Evolutionary conservation across 2,113 vertebrate species (phyloP), one percentile per base, ranked within the genome.

Genomic region (Upupa epops): DNA sequence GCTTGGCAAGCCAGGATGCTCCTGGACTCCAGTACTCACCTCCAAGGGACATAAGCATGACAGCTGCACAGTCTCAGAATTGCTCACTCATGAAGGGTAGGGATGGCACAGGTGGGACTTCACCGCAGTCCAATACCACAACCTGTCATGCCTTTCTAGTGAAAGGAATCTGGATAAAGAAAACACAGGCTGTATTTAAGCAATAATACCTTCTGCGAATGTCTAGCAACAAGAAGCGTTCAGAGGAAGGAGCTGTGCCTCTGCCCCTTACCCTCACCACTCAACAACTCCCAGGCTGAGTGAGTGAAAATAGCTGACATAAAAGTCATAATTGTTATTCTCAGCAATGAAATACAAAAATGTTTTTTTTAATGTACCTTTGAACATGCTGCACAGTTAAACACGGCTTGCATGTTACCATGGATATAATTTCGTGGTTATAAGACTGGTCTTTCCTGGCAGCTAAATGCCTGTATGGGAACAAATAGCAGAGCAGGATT

Each of bases 351-450:
- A 90, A 93, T 65, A 16, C 18, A n/a, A 49, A 60, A 52, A 31
- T 42, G 6, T 26, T 82, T 91, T 92, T 90, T 79, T 37, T 3
- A 91, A 88, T 37, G 77, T 86, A 94, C 78, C 64, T 95, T 93
- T 85, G 92, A 89, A 76, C 81, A 82, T 82, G 55, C 66, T 87
- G 74, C 78, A 90, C 88, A 93, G 74, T 93, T 92, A 96, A 96
- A 95, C 89, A 83, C 2, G 31, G 75, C 78, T 91, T 87, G 51
- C 78, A 70, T 84, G 89, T 96, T 96, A 64, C 95, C 92, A 96
- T 96, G 95, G 96, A 93, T 95, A 96, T 94, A 78, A 96, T 95
- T 93, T 89, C 82, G 82, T 80, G 20, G 93, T 95, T 94, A 51
- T 89, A 87, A 84, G 78, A 82, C 25, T 83, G 89, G 94, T 87